Evolutionary conservation across 2,797 vertebrate genomes (phyloP).

Genomic region (Kryptopterus vitreolus): DNA sequence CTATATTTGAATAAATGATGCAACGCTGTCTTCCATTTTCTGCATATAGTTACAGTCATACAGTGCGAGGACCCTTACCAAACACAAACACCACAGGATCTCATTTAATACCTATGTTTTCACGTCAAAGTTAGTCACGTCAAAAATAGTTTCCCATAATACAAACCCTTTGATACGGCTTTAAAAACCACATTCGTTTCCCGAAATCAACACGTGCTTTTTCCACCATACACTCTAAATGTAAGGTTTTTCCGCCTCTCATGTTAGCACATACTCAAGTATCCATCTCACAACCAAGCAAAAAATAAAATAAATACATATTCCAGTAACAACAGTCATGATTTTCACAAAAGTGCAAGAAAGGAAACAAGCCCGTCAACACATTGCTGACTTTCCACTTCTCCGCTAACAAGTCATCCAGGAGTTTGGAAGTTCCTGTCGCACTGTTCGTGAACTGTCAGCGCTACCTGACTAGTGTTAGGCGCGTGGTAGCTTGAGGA

Average conservation of each 20-base stretch:
- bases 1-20: too few species aligned
- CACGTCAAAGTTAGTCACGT: too few species aligned
- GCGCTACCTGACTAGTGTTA: neutral
- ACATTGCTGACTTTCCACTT: slow-evolving; percentile 7
- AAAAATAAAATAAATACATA: neutral
- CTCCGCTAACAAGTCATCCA: neutral
- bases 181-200: neutral
- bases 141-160: too few species aligned
- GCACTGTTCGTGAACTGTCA: neutral
- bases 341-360: neutral
- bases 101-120: too few species aligned
- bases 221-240: neutral
- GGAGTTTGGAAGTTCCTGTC: neutral
- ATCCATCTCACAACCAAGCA: neutral
- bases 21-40: too few species aligned
- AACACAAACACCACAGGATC: too few species aligned
- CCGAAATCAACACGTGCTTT: too few species aligned
- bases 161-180: too few species aligned
- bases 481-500: neutral
- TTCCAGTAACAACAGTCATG: neutral
- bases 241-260: neutral
- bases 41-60: too few species aligned
- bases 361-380: neutral
- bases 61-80: too few species aligned
- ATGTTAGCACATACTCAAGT: neutral